Evolutionary conservation across 2,113 vertebrate genomes (phyloP).

Genomic region (Barnardius zonarius): DNA sequence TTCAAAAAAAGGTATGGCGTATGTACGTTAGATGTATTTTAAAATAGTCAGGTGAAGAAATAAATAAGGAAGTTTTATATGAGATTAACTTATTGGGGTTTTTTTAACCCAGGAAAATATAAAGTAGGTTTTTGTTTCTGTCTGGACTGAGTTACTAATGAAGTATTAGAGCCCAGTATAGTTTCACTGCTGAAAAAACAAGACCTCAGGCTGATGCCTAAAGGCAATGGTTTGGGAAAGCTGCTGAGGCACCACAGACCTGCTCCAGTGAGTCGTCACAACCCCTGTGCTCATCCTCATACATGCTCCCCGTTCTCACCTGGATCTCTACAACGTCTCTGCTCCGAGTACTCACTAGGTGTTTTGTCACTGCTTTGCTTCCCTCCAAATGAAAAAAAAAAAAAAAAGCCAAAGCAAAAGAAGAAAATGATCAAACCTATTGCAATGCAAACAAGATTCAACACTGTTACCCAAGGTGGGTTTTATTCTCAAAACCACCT

Average conservation of each 20-base stretch:
- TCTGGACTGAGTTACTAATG: neutral
- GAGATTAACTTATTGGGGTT: neutral
- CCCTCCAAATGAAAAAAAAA: neutral
- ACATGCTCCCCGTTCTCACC: rapidly evolving
- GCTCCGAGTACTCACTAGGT: neutral
- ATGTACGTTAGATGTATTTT: neutral
- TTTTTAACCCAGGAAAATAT: neutral
- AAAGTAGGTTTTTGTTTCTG: neutral
- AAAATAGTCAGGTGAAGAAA: constrained; percentile 54
- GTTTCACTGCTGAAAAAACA: neutral
- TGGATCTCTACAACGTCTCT: neutral
- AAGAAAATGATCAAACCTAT: neutral
- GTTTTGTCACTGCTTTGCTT: neutral
- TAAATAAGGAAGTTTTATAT: neutral
- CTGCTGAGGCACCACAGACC: neutral
- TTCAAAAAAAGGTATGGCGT: constrained; percentile 55
- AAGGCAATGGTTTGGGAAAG: neutral
- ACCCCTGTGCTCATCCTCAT: neutral
- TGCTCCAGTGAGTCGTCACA: neutral
- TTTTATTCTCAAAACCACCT: neutral
- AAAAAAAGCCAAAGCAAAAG: neutral
- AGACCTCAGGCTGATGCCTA: neutral
- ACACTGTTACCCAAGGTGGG: neutral
- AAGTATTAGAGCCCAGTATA: neutral
- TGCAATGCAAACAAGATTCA: neutral